These are phyloP conservation scores for Baryphthengus martii DNA, from an alignment of 2,113 vertebrate genomes.

Conservation along the genomic window DNA sequence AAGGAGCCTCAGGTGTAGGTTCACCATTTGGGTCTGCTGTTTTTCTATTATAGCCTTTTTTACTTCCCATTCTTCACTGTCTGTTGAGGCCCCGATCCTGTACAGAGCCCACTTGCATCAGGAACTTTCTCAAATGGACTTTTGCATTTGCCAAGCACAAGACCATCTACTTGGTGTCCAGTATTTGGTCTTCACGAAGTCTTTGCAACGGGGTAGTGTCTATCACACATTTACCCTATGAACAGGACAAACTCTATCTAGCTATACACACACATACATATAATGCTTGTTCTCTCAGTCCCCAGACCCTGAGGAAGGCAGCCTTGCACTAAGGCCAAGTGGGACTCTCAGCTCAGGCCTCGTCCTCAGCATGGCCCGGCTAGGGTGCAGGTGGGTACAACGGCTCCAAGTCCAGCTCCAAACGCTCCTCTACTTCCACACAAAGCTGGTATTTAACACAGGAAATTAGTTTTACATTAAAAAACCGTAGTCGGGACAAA, in stretches of 20 bases:
- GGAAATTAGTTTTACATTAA: not conserved
- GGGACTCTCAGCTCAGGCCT: not conserved
- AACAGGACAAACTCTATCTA: not conserved
- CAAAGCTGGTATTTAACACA: rapidly evolving
- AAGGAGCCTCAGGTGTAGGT: not conserved
- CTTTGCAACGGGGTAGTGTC: not conserved
- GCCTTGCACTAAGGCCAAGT: rapidly evolving
- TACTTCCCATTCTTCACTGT: not conserved
- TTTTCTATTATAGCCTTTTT: not conserved
- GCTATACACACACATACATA: not conserved
- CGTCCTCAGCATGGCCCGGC: rapidly evolving
- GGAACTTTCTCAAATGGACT: not conserved
- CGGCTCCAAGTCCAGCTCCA: not conserved
- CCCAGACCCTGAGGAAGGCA: rapidly evolving
- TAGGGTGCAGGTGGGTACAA: rapidly evolving
- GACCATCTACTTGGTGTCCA: too few species aligned
- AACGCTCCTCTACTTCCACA: rapidly evolving
- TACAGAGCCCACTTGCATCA: rapidly evolving
- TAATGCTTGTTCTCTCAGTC: rapidly evolving
- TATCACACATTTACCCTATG: rapidly evolving
- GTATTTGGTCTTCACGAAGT: rapidly evolving
- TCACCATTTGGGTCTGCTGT: not conserved
- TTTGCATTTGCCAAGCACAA: not conserved
- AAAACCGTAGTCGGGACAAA: rapidly evolving
- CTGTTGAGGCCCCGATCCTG: not conserved